A percentile compares a stretch with the other conserved stretches of the same genome.
These are phyloP conservation scores for Mesorhabditis belari DNA, from an alignment of 2,888 invertebrate species.

Conservation along the genomic window DNA sequence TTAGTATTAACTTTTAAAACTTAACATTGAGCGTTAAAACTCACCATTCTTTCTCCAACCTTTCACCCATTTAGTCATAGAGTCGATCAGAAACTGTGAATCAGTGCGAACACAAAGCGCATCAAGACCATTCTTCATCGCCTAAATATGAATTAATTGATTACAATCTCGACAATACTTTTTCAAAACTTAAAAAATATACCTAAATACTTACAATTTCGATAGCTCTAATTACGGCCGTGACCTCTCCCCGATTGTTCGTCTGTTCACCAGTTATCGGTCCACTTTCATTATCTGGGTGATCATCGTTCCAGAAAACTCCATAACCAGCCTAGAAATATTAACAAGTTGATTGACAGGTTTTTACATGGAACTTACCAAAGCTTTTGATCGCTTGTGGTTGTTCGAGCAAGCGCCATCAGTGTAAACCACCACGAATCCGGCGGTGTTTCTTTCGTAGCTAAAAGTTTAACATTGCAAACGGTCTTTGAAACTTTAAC, in stretches of 20 bases:
- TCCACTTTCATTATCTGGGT: constrained; percentile 58
- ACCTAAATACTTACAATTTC: constrained; percentile 14
- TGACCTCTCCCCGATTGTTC: constrained; percentile 92
- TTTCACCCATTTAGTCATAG: constrained; percentile 75
- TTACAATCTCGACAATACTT: too few species aligned
- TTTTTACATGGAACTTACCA: constrained; percentile 1
- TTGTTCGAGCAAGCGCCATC: constrained; percentile 17
- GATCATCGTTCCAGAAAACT: constrained; percentile 74
- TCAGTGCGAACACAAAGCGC: constrained; percentile 79
- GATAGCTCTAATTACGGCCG: constrained; percentile 70
- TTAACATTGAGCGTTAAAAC: too few species aligned
- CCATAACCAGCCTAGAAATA: constrained; percentile 59
- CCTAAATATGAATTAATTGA: constrained; percentile 53
- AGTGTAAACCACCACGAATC: not conserved
- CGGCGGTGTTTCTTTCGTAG: too few species aligned
- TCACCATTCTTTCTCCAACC: constrained; percentile 69
- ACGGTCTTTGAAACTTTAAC: too few species aligned
- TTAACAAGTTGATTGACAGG: not conserved
- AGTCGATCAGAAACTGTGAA: constrained; percentile 77
- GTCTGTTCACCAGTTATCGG: constrained; percentile 63
- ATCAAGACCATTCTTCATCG: constrained; percentile 61
- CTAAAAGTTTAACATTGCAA: too few species aligned
- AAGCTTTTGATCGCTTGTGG: constrained; percentile 16
- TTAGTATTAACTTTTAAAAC: too few species aligned
- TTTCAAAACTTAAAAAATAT: not conserved